Base-by-base conservation (phyloP, 2,797 vertebrate species). In the Poecilia gillii region DNA sequence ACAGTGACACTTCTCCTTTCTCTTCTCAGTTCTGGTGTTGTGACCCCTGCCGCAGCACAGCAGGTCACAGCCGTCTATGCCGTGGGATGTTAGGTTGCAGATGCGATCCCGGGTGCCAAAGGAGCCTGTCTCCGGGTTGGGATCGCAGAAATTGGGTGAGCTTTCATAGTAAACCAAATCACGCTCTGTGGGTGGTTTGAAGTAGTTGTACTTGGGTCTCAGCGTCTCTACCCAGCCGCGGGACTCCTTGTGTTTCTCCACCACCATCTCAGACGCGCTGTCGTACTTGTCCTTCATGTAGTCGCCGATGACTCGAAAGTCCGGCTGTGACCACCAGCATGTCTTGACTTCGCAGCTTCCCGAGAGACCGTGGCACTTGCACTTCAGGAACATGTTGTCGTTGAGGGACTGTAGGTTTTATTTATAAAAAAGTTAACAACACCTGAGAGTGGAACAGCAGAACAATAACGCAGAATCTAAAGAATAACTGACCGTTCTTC, bases 231-330 rank as follows among this genome's bases (percentile, higher is more conserved):
- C 99, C 98, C 99, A 99, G 73, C 99, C 99, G 0, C 98, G 97
- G 4, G 99, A 99, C 90, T 99, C 99, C 1, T 97, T 95, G 81
- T 99, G 99, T 75, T 99, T 99, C 88, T 99, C 99, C 88, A 99
- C 99, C 82, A 98, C 96, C 99, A 99, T 99, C 91, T 99, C 99
- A 0, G 99, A 99, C 2, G 98, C 98, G 3, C 98, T 99, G 94
- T 99, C 98, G 0, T 99, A 99, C 91, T 99, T 99, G 93, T 99
- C 99, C 94, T 99, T 99, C 93, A 99, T 97, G 94, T 98, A 98
- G 94, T 99, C 98, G 0, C 99, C 98, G 0, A 99, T 97, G 73
- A 96, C 95, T 72, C 98, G 94, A 92, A 99, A 99, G 87, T 99
- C 98, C 0, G 98, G 99, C 92, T 99, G 99, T 16, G 99, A 98